These are phyloP conservation scores for Dastarcus helophoroides DNA, from an alignment of 2,888 invertebrate genomes.

Conservation along the genomic window DNA sequence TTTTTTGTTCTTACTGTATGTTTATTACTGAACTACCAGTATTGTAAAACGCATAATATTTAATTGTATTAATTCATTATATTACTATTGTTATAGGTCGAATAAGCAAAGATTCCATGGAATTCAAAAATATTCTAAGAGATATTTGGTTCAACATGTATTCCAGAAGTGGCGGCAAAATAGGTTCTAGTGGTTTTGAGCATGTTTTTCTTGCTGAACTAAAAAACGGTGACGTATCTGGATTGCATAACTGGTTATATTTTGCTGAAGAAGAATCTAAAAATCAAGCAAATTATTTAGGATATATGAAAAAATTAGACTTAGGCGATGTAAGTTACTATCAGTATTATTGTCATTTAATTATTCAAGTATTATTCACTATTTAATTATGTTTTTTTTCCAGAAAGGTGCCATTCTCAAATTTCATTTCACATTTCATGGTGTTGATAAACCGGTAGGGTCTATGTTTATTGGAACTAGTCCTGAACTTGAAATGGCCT, in stretches of 20 bases:
- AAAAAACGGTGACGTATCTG: constrained; percentile 64
- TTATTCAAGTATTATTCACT: background rate
- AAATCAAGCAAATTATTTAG: constrained; percentile 63
- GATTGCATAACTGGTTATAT: constrained; percentile 87
- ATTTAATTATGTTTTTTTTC: constrained; percentile 27
- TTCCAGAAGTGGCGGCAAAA: constrained; percentile 62
- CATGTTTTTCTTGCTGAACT: constrained; percentile 85
- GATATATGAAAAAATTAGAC: constrained; percentile 61
- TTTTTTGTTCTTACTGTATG: too few species aligned
- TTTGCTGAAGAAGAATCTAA: constrained; percentile 65
- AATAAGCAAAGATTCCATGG: constrained; percentile 51
- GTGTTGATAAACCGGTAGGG: constrained; percentile 64
- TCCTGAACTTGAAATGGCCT: constrained; percentile 82
- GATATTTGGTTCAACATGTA: constrained; percentile 74
- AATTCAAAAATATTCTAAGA: constrained; percentile 61
- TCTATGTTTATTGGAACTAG: constrained; percentile 75
- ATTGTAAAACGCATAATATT: too few species aligned
- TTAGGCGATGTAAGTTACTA: constrained; percentile 63
- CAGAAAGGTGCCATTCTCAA: constrained; percentile 71
- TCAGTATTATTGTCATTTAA: too few species aligned
- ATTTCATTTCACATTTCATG: constrained; percentile 58
- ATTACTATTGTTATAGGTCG: too few species aligned
- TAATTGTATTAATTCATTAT: too few species aligned
- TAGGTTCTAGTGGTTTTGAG: constrained; percentile 86
- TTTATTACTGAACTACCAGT: too few species aligned